A percentile compares a stretch with the other conserved stretches of the same genome.
Evolutionary conservation across 2,888 invertebrate species (phyloP).

Genomic region (Anarsia innoxiella): DNA sequence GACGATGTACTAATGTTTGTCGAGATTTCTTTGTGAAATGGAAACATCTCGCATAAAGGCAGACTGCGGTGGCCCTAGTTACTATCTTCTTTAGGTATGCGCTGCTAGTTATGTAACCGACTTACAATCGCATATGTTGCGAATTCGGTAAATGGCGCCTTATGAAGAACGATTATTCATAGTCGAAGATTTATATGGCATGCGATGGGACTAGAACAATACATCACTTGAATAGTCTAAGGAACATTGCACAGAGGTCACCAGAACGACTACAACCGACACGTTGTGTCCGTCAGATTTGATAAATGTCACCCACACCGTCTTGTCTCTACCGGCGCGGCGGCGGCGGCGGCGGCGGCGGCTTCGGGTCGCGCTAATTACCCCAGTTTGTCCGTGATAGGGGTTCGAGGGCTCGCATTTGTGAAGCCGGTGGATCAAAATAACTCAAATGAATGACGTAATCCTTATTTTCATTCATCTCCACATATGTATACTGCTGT

Average conservation of each 20-base stretch:
- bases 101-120: constrained; percentile 1
- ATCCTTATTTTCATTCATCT: no score
- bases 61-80: not conserved
- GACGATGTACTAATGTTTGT: no score
- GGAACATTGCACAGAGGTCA: not conserved
- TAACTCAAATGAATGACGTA: not conserved
- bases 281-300: constrained; percentile 1
- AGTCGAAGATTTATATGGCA: not conserved
- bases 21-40: constrained; percentile 3
- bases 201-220: not conserved
- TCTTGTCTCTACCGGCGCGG: not conserved
- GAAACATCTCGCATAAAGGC: constrained; percentile 3
- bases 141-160: constrained; percentile 2
- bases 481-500: no score
- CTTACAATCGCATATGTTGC: constrained; percentile 1
- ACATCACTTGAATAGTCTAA: constrained; percentile 3
- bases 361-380: constrained; percentile 4
- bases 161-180: constrained; percentile 7
- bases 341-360: no score
- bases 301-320: constrained; percentile 5
- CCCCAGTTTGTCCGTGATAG: constrained; percentile 1
- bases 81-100: not conserved
- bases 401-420: constrained; percentile 5
- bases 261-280: no score
- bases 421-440: not conserved